These are phyloP conservation scores for Probaryconus sp. DNA, from an alignment of 1,140 invertebrate species.

Conservation along the genomic window DNA sequence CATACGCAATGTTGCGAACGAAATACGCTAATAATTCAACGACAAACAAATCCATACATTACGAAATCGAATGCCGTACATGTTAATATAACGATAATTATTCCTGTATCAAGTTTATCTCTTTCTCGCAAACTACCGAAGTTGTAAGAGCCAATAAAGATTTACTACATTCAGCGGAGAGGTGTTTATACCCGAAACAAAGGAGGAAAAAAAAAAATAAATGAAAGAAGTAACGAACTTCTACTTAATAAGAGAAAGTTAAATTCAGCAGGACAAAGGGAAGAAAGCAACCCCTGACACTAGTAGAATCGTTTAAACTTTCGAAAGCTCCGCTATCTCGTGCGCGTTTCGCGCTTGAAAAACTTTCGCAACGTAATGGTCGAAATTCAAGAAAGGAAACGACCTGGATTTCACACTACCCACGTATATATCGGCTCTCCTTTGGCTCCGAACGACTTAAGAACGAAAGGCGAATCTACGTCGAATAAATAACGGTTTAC, in stretches of 20 bases:
- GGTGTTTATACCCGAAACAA: constrained; percentile 45
- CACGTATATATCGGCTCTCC: constrained; percentile 28
- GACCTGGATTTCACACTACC: constrained; percentile 51
- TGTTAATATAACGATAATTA: constrained; percentile 46
- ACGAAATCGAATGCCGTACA: no score
- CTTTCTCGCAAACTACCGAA: constrained; percentile 20
- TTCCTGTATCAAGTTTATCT: constrained; percentile 26
- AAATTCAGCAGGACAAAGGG: constrained; percentile 45
- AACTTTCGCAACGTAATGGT: constrained; percentile 57
- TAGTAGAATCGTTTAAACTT: constrained; percentile 49
- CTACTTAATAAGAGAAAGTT: constrained; percentile 54
- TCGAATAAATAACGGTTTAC: constrained; percentile 61
- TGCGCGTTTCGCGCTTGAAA: constrained; percentile 54
- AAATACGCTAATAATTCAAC: no score
- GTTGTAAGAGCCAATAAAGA: constrained; percentile 42
- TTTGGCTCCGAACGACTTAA: constrained; percentile 46
- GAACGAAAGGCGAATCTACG: constrained; percentile 52
- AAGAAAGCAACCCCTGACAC: constrained; percentile 44
- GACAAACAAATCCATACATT: no score
- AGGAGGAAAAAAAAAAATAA: constrained; percentile 8
- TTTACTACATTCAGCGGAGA: constrained; percentile 17
- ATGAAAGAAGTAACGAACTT: constrained; percentile 47
- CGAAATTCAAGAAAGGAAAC: constrained; percentile 60
- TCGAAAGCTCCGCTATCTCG: constrained; percentile 45
- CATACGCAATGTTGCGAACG: no score